phyloP scores from a whole-genome alignment of 1,140 invertebrate genomes.

The Rhopalosiphum maidis region DNA sequence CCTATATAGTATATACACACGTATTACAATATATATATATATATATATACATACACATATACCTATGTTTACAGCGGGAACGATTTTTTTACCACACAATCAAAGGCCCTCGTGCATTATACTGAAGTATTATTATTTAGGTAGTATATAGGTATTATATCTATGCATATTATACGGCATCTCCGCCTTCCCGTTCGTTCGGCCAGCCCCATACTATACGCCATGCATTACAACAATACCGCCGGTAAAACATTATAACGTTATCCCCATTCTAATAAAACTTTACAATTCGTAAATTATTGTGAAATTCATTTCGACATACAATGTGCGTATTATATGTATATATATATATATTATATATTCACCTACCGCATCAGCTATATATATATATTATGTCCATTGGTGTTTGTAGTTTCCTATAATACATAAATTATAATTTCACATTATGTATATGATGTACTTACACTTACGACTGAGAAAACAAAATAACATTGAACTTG shows the following conservation, averaged over 20 bases:
- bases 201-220: background rate
- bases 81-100: conserved; percentile 35
- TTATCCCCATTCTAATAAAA: background rate
- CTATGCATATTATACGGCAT: background rate
- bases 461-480: too few species aligned
- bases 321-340: background rate
- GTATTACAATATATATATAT: too few species aligned
- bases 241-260: background rate
- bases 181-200: background rate
- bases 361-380: background rate
- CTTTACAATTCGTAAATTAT: conserved; percentile 18
- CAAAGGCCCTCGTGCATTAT: background rate
- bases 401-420: background rate
- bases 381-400: background rate
- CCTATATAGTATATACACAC: too few species aligned
- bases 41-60: background rate
- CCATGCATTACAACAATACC: background rate
- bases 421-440: background rate
- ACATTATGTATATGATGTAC: background rate
- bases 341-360: too few species aligned
- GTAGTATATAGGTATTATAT: background rate
- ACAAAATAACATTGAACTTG: too few species aligned
- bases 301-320: conserved; percentile 14
- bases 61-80: background rate
- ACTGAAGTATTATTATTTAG: background rate